These are phyloP conservation scores for Ectropis crepuscularia DNA, from an alignment of 2,888 invertebrate genomes.

Conservation along the genomic window DNA sequence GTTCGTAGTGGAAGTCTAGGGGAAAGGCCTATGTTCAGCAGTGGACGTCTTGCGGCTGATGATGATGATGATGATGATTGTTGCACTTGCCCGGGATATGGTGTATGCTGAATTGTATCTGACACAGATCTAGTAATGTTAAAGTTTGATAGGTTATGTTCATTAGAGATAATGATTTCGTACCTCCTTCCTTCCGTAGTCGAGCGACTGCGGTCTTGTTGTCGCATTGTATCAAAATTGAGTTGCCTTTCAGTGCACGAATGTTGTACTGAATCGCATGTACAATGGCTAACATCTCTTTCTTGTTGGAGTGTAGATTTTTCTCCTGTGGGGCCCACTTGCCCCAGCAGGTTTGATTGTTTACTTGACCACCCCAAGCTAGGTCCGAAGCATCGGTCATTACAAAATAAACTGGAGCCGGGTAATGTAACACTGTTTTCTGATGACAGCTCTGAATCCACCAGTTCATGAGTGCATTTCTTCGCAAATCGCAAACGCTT, in stretches of 20 bases:
- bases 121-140: background rate
- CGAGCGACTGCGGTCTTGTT: background rate
- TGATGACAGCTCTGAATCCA: conserved; percentile 3
- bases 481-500: background rate
- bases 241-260: background rate
- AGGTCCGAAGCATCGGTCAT: conserved; percentile 2
- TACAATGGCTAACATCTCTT: conserved; percentile 4
- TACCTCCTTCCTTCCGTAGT: conserved; percentile 3
- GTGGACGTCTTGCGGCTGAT: too few species aligned
- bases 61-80: too few species aligned
- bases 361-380: background rate
- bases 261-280: background rate
- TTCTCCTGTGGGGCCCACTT: background rate
- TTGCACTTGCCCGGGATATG: conserved; percentile 14
- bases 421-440: background rate
- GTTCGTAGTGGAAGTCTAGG: too few species aligned
- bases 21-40: too few species aligned
- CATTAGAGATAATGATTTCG: background rate
- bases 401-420: background rate
- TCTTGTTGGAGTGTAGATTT: background rate
- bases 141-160: conserved; percentile 4
- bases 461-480: background rate
- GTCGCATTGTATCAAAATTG: conserved; percentile 5
- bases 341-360: background rate
- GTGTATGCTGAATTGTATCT: conserved; percentile 11